phyloP scores from a whole-genome alignment of 2,888 invertebrate genomes.

The Drosophila testacea region DNA sequence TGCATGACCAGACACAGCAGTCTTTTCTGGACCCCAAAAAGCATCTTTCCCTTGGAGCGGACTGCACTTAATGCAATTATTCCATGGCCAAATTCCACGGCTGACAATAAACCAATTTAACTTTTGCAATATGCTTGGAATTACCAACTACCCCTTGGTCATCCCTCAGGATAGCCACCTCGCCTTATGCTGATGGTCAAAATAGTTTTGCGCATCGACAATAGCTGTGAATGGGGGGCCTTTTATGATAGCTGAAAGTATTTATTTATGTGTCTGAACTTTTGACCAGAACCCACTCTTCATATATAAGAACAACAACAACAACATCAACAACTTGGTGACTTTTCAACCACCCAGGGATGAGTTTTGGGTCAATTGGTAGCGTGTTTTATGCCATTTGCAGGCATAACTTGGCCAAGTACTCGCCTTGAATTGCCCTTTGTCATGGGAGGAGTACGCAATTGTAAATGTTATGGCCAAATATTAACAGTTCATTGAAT shows the following conservation, averaged over 20 bases:
- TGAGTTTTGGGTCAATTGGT: conserved; percentile 33
- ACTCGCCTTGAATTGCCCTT: conserved; percentile 28
- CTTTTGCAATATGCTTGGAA: conserved; percentile 82
- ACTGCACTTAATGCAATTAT: conserved; percentile 73
- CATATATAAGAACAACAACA: not conserved
- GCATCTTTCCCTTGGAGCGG: conserved; percentile 3
- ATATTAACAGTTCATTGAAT: conserved; percentile 82
- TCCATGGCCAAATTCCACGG: conserved; percentile 52
- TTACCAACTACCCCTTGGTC: conserved; percentile 53
- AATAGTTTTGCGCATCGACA: conserved; percentile 64
- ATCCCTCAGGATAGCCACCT: conserved; percentile 1
- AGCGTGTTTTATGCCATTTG: conserved; percentile 47
- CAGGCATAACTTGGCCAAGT: conserved; percentile 43
- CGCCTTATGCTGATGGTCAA: conserved; percentile 60
- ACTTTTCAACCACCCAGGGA: conserved; percentile 43
- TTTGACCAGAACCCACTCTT: conserved; percentile 40
- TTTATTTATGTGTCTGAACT: conserved; percentile 61
- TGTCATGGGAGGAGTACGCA: conserved; percentile 37
- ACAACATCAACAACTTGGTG: conserved; percentile 9
- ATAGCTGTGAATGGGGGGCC: conserved; percentile 24
- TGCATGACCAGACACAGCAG: conserved; percentile 63
- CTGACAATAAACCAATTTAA: conserved; percentile 81
- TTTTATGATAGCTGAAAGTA: conserved; percentile 49
- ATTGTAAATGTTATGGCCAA: conserved; percentile 62
- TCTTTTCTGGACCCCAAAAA: not conserved